Evolutionary conservation across 2,113 vertebrate genomes (phyloP).

Genomic region (Cephalopterus ornatus): DNA sequence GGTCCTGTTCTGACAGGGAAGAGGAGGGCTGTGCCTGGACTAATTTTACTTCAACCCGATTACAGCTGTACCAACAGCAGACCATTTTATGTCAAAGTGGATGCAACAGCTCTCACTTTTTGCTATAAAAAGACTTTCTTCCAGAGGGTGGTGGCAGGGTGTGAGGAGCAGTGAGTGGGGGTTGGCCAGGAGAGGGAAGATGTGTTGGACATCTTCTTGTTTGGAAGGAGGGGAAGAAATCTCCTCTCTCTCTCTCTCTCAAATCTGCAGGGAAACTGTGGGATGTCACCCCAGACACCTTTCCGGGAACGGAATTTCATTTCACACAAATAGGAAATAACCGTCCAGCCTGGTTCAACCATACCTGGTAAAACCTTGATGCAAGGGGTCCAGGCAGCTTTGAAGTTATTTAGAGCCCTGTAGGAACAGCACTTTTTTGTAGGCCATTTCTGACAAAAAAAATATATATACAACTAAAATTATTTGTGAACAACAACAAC

Average conservation of each 20-base stretch:
- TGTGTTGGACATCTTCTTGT: neutral
- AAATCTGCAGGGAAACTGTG: slow-evolving; percentile 36
- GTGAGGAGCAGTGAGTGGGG: neutral
- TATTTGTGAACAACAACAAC: slow-evolving; percentile 64
- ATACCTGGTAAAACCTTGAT: slow-evolving; percentile 74
- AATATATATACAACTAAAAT: slow-evolving; percentile 85
- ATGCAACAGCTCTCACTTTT: slow-evolving; percentile 44
- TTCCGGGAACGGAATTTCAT: slow-evolving; percentile 57
- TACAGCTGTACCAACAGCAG: slow-evolving; percentile 35
- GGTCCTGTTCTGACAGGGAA: slow-evolving; percentile 66
- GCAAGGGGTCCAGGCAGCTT: slow-evolving; percentile 72
- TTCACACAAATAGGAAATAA: slow-evolving; percentile 53
- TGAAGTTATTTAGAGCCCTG: slow-evolving; percentile 68
- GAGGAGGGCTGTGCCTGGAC: slow-evolving; percentile 56
- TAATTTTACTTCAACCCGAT: slow-evolving; percentile 42
- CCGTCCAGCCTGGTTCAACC: slow-evolving; percentile 64
- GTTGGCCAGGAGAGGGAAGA: neutral
- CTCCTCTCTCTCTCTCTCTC: slow-evolving; percentile 55
- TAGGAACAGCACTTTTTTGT: slow-evolving; percentile 71
- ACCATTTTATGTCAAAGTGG: neutral
- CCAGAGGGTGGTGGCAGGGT: neutral
- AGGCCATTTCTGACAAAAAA: slow-evolving; percentile 81
- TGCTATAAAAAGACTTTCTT: slow-evolving; percentile 32
- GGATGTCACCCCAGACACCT: slow-evolving; percentile 60
- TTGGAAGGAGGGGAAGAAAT: neutral